Evolutionary conservation across 2,797 vertebrate genomes (phyloP).

Genomic region (Tauraco hartlaubi): DNA sequence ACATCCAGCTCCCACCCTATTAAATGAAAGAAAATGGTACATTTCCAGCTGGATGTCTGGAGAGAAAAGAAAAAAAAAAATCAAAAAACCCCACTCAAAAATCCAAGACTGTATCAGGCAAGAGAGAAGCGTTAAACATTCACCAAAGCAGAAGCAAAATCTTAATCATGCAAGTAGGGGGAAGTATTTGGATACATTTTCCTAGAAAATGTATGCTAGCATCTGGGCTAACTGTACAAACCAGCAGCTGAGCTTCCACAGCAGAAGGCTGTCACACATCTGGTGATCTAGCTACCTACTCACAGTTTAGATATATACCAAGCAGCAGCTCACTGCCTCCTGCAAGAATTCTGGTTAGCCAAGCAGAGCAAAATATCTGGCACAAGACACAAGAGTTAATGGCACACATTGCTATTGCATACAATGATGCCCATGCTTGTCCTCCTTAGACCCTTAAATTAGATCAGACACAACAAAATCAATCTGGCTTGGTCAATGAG

Average conservation of each 20-base stretch:
- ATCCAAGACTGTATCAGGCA: background rate
- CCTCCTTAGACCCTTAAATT: background rate
- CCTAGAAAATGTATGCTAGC: background rate
- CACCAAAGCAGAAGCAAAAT: slow-evolving; percentile 18
- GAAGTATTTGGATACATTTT: background rate
- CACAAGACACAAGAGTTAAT: background rate
- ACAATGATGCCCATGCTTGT: background rate
- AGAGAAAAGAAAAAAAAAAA: background rate
- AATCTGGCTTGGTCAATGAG: background rate
- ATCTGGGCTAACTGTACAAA: background rate
- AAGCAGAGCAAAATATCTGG: background rate
- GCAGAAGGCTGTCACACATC: background rate
- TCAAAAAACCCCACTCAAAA: background rate
- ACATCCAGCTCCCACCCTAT: background rate
- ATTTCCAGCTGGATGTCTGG: background rate
- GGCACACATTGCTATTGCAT: background rate
- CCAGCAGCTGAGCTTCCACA: background rate
- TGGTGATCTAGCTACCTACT: background rate
- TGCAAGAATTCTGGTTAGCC: background rate
- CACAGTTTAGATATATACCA: background rate
- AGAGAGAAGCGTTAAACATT: background rate
- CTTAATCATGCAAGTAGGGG: background rate
- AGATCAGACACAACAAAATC: background rate
- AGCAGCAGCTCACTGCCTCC: background rate
- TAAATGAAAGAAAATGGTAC: background rate